Evolutionary conservation across 2,888 invertebrate genomes (phyloP).

Genomic region (Macrosiphum euphorbiae): DNA sequence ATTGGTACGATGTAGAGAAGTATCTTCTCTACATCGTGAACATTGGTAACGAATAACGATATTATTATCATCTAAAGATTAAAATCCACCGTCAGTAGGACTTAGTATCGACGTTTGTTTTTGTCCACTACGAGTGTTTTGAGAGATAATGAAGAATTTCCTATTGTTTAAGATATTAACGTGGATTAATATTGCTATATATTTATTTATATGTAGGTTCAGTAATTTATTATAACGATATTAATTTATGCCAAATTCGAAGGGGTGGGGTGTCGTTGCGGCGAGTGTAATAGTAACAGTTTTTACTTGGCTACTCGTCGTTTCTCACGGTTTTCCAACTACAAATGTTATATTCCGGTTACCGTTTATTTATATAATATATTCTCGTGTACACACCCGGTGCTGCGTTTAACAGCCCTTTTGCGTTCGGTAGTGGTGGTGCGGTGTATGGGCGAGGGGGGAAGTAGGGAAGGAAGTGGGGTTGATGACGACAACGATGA

Average conservation of each 20-base stretch:
- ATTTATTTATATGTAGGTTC: not conserved
- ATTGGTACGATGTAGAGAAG: too few species aligned
- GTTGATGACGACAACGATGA: not conserved
- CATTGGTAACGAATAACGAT: too few species aligned
- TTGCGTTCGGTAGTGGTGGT: conserved; percentile 1
- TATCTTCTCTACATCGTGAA: too few species aligned
- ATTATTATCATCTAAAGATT: too few species aligned
- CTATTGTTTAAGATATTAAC: not conserved
- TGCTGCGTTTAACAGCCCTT: conserved; percentile 23
- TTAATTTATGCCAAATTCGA: not conserved
- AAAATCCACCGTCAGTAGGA: too few species aligned
- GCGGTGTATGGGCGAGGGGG: not conserved
- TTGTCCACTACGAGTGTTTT: not conserved
- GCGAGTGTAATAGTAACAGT: not conserved
- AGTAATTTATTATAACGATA: not conserved
- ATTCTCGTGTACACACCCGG: not conserved
- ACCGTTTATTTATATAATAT: not conserved
- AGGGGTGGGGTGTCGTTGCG: not conserved
- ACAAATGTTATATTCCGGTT: not conserved
- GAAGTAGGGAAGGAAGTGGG: not conserved
- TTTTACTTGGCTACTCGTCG: not conserved
- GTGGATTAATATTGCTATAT: not conserved
- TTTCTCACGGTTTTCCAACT: conserved; percentile 9
- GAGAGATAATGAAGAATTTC: not conserved
- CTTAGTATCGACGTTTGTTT: too few species aligned